Base-by-base conservation (phyloP, 2,888 invertebrate species). In the Rhogogaster chlorosoma region DNA sequence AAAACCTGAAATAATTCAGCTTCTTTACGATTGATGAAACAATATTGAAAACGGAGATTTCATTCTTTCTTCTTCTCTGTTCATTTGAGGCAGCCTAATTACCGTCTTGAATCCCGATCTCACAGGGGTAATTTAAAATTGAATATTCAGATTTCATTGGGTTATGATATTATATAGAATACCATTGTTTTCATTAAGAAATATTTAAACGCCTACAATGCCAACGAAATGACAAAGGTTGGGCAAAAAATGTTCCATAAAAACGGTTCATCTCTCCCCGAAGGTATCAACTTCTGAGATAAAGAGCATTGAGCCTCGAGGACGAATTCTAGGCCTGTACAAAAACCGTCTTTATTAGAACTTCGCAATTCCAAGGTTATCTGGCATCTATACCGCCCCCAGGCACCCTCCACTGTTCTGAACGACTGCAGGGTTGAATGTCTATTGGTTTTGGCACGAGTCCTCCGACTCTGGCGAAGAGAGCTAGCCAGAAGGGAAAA, bases 371-470 rank as follows among this genome's bases (percentile, higher is more conserved):
- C 83, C 83, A 83, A 67, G 83, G 67, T 49, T 83, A 70, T 83
- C 67, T 22, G 29, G 18, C 67, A 45, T 83, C 32, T 70, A 36
- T 64, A 67, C 61, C 5, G 22, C 26, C 77, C 12, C 61, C 57
- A 38, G 64, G 18, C 67, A 38, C 64, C 42, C 38, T 67, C 64
- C 36, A 26, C 22, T 49, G 49, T 22, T 67, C 77, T 77, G 77
- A 3, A 49, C 22, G 29, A 49, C 75, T 49, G 29, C 45, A 45
- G 45, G 26, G 26, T 29, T 49, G n/a, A 7, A 29, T 26, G 45
- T 45, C 67, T 45, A 83, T 67, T 83, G 83, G 83, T 83, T 83
- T 83, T 83, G 83, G 83, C 83, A 83, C 42, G 45, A 29, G 29
- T 83, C 64, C 67, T 45, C 49, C 10, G 42, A 57, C 61, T 18